Base-by-base conservation (phyloP, 2,113 vertebrate genomes). In the Lophotis ruficrista region DNA sequence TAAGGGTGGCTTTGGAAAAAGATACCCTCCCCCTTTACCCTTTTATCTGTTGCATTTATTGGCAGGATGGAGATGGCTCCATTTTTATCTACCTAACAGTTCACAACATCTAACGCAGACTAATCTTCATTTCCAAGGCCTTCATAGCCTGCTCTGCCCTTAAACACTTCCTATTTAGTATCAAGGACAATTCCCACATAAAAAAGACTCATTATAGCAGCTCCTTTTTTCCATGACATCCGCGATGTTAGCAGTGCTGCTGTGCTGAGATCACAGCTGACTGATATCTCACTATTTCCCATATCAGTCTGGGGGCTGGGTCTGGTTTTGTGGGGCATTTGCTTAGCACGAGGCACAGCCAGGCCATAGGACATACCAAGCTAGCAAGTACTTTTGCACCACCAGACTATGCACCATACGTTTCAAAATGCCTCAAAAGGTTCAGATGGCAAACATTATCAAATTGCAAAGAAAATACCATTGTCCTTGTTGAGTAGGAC, bases 1-100 rank as follows among this genome's bases (percentile, higher is more conserved):
- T 94, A 94, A 93, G 41, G 54, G 28, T 72, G 70, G 72, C 80
- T 95, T 94, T 91, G 48, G 71, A 68, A 83, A 91, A 88, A 93
- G 79, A 76, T 6, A 31, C 10, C 60, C 65, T 48, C 21, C 25
- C 8, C 6, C 27, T 72, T 66, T 60, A 14, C 22, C 22, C 17
- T 88, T 85, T 88, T 94, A 93, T 93, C 72, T 90, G 51, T 48
- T 76, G 57, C 35, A 65, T 50, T 91, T 93, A 69, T n/a, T 92
- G 94, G 76, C 68, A 90, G 86, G 88, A 76, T 93, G 65, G 56
- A 78, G 76, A 84, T 56, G 83, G 89, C 57, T 93, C 80, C 30
- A 19, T 79, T 93, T 90, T 94, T 88, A 93, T 92, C 92, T 56
- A 31, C 45, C 35, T 23, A 82, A 68, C 12, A 68, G n/a, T 51